Evolutionary conservation across 2,797 vertebrate genomes (phyloP), one percentile per base, ranked within the genome.

Genomic region (Eutrigla gurnardus): DNA sequence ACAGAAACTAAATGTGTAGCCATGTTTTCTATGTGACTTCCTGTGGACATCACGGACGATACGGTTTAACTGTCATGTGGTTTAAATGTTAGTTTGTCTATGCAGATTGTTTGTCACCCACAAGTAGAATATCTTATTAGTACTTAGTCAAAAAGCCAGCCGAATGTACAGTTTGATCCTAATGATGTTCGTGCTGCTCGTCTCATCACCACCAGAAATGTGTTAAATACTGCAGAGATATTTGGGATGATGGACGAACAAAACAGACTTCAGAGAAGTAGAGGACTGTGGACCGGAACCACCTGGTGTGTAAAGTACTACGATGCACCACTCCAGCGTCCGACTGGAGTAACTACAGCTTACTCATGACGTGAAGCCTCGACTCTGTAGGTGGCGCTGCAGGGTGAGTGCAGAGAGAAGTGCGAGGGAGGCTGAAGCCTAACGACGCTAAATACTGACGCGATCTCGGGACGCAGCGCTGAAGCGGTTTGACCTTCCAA

Each of bases 281-380:
- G 49, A 75, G 78, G 47, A 7, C 13, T 8, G 45, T n/a, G 17
- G 46, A 43, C 15, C 52, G 39, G 47, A 60, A 50, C 7, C 74
- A 52, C 5, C 52, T 47, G 64, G 40, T 46, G 57, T 17, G 6
- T 58, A 8, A 73, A 75, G 53, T 35, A 52, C 55, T 50, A 2
- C 36, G 8, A 61, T 17, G 59, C 45, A 4, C 7, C 40, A n/a
- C 50, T 76, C n/a, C 11, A 50, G 18, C 61, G 11, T 46, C 36
- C 73, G 45, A 32, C 40, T 1, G 7, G 58, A 14, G 50, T 62
- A 57, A 80, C 55, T 46, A 17, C 76, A 14, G 47, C 74, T 65
- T 69, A 78, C 33, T 82, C 76, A 82, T 3, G n/a, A 49, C 47
- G 7, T 80, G 67, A 84, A 76, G 77, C 76, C 80, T 76, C 65